phyloP scores from a whole-genome alignment of 2,797 vertebrate genomes.

The Danio albolineatus region DNA sequence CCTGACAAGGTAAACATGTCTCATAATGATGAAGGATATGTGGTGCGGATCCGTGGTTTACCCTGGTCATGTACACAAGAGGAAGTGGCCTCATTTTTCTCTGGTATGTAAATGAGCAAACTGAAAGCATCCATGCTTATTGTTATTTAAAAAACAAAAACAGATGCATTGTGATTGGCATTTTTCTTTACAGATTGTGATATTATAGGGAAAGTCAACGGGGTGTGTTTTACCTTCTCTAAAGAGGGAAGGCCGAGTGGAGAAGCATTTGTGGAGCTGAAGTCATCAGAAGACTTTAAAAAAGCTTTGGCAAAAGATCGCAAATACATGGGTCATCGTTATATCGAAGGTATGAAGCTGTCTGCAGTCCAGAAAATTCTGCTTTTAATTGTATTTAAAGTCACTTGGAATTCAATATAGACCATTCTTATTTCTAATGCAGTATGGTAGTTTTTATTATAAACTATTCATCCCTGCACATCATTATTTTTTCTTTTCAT shows the following conservation, averaged over 20 bases:
- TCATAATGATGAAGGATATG: constrained; percentile 82
- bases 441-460: not conserved
- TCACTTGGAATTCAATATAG: not conserved
- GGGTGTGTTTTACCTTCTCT: constrained; percentile 87
- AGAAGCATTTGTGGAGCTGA: constrained; percentile 86
- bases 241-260: constrained; percentile 87
- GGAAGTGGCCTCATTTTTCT: constrained; percentile 85
- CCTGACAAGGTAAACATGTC: constrained; percentile 76
- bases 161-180: not conserved
- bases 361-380: not conserved
- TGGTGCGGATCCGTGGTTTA: constrained; percentile 85
- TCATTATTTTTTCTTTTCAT: not conserved
- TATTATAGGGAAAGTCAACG: constrained; percentile 81
- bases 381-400: not conserved
- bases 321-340: constrained; percentile 89
- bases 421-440: not conserved
- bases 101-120: constrained; percentile 70
- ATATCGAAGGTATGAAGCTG: constrained; percentile 81
- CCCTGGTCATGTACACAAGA: constrained; percentile 87
- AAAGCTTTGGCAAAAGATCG: constrained; percentile 84
- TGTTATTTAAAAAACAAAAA: not conserved
- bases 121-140: not conserved
- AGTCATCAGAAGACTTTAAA: constrained; percentile 83
- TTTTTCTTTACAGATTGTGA: constrained; percentile 77
- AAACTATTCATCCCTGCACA: not conserved